Percentiles rank a stretch among this genome's conserved stretches.
Conservation (phyloP, 2,113 vertebrate genomes). For the Mixornis gularis region DNA sequence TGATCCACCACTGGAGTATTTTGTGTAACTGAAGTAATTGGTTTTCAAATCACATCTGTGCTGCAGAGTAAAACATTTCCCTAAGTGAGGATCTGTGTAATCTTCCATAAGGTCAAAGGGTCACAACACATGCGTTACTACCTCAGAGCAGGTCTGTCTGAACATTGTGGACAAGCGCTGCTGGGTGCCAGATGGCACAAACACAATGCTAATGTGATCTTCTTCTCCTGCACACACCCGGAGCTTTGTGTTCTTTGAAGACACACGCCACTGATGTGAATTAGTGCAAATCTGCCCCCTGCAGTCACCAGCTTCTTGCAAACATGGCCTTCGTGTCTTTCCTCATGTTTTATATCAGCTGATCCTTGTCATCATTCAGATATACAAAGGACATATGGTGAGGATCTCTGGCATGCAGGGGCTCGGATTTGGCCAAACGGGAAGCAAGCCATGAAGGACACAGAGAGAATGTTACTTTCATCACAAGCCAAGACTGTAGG, state of each 20-base stretch:
- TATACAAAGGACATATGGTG: conserved; percentile 23
- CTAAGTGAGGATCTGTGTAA: neutral
- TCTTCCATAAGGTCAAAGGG: neutral
- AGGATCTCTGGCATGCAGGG: neutral
- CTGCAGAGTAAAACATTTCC: neutral
- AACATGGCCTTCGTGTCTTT: neutral
- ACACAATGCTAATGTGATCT: neutral
- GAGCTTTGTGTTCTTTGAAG: neutral
- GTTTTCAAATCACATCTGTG: neutral
- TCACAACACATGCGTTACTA: neutral
- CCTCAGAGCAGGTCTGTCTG: neutral
- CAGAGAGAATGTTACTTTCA: conserved; percentile 28
- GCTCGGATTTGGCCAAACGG: neutral
- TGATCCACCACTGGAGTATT: neutral
- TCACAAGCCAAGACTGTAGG: conserved; percentile 53
- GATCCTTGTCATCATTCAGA: conserved; percentile 38
- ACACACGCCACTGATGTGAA: neutral
- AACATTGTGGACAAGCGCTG: neutral
- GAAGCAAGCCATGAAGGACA: conserved; percentile 25
- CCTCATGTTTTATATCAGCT: conserved; percentile 47
- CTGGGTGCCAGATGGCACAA: neutral
- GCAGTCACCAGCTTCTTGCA: neutral
- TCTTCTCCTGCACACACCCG: neutral
- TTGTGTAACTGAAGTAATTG: neutral
- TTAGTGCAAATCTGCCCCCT: conserved; percentile 45